A percentile compares a stretch with the other conserved stretches of the same genome.
These are phyloP conservation scores for Drosophila nigricruria DNA, from an alignment of 2,888 invertebrate species.

Conservation along the genomic window DNA sequence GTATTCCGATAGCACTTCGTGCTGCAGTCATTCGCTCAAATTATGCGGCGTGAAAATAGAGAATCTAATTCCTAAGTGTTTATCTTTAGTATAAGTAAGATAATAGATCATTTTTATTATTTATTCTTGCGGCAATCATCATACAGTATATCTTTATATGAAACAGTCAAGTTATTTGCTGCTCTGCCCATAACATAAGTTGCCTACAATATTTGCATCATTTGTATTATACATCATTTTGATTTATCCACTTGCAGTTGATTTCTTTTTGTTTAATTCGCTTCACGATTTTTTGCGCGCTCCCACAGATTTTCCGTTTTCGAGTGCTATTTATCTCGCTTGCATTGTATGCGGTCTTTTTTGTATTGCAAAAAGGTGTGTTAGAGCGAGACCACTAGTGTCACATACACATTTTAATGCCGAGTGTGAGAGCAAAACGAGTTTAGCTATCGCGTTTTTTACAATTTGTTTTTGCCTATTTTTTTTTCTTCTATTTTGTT, in stretches of 20 bases:
- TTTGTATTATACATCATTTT: slow-evolving; percentile 28
- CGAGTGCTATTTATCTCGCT: slow-evolving; percentile 59
- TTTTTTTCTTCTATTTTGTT: slow-evolving; percentile 23
- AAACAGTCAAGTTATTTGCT: not conserved
- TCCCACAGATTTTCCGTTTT: slow-evolving; percentile 56
- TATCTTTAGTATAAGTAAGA: slow-evolving; percentile 24
- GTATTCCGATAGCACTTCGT: slow-evolving; percentile 24
- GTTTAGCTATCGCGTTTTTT: slow-evolving; percentile 74
- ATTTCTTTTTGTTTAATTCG: slow-evolving; percentile 53
- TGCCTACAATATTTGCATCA: slow-evolving; percentile 2
- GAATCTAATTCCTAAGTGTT: slow-evolving; percentile 26
- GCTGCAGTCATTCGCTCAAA: slow-evolving; percentile 6
- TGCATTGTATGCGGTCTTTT: slow-evolving; percentile 69
- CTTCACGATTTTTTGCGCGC: slow-evolving; percentile 53
- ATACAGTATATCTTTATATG: not conserved
- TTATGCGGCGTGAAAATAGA: slow-evolving; percentile 19
- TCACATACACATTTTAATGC: slow-evolving; percentile 73
- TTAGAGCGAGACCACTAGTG: slow-evolving; percentile 57
- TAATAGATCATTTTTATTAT: slow-evolving; percentile 14
- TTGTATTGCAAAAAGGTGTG: slow-evolving; percentile 33
- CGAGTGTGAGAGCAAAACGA: slow-evolving; percentile 70
- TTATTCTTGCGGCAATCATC: not conserved
- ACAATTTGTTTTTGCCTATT: slow-evolving; percentile 56
- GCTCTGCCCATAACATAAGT: not conserved
- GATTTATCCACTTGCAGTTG: slow-evolving; percentile 49